phyloP scores from a whole-genome alignment of 2,113 vertebrate species.

The Anser cygnoides region DNA sequence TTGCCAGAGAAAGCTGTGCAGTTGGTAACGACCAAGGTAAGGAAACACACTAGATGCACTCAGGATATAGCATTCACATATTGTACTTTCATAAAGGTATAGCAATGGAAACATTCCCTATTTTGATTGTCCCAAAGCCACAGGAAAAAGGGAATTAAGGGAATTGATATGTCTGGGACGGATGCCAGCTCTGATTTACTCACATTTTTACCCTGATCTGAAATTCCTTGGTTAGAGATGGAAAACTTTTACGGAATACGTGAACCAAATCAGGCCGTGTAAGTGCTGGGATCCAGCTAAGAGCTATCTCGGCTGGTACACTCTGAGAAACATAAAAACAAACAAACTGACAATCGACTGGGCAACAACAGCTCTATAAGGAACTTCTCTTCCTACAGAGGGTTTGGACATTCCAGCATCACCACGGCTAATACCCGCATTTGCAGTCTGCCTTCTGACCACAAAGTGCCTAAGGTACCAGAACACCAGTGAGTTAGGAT shows the following conservation, averaged over 20 bases:
- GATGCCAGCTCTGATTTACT: slow-evolving; percentile 78
- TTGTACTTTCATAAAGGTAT: slow-evolving; percentile 63
- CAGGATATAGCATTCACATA: slow-evolving; percentile 6
- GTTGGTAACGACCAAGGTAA: slow-evolving; percentile 34
- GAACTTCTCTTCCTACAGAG: slow-evolving; percentile 15
- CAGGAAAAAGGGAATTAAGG: slow-evolving; percentile 67
- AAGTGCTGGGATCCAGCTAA: slow-evolving; percentile 35
- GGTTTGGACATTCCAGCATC: slow-evolving; percentile 19
- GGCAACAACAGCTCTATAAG: not conserved
- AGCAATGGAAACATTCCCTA: slow-evolving; percentile 67
- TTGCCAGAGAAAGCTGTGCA: slow-evolving; percentile 59
- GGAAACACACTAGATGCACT: slow-evolving; percentile 37
- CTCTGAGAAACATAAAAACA: not conserved
- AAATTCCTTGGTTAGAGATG: slow-evolving; percentile 77
- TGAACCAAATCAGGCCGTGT: slow-evolving; percentile 30
- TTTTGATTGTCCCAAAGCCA: slow-evolving; percentile 80
- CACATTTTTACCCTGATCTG: slow-evolving; percentile 76
- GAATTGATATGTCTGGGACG: slow-evolving; percentile 76
- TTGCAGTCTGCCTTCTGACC: slow-evolving; percentile 45
- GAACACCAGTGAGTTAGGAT: slow-evolving; percentile 53
- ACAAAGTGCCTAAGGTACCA: slow-evolving; percentile 59
- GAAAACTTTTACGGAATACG: slow-evolving; percentile 69
- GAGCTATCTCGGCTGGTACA: slow-evolving; percentile 16
- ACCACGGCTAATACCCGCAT: not conserved
- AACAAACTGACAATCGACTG: slow-evolving; percentile 1